Evolutionary conservation across 1,140 invertebrate species (phyloP).

Genomic region (Papilio polytes): DNA sequence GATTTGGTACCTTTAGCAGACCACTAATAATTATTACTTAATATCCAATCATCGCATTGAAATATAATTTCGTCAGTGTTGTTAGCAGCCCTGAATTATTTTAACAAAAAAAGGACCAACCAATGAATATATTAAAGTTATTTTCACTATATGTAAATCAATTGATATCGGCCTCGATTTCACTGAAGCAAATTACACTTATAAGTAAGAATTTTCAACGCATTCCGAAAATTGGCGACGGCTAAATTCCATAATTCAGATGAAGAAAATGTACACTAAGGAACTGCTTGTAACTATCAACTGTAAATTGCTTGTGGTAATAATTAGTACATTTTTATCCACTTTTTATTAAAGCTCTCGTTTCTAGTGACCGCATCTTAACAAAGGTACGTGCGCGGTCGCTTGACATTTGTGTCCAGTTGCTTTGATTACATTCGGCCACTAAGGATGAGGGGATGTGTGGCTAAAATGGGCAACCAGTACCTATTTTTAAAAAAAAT

Average conservation of each 20-base stretch:
- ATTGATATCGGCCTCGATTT: neutral
- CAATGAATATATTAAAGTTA: constrained; percentile 57
- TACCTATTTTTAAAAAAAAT: neutral
- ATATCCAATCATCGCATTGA: too few species aligned
- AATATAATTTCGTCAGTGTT: neutral
- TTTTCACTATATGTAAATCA: constrained; percentile 37
- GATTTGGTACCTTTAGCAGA: too few species aligned
- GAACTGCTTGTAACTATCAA: neutral
- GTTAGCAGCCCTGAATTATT: constrained; percentile 44
- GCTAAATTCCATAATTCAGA: neutral
- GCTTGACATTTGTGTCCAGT: constrained; percentile 56
- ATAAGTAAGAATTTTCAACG: neutral
- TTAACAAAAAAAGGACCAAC: constrained; percentile 42
- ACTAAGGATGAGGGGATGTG: constrained; percentile 45
- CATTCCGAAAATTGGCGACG: neutral
- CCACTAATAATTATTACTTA: too few species aligned
- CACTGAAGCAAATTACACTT: neutral
- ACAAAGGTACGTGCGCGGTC: constrained; percentile 46
- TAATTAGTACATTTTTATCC: too few species aligned
- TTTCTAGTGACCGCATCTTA: constrained; percentile 49
- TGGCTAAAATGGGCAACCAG: constrained; percentile 35
- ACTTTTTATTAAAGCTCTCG: neutral
- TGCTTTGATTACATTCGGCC: constrained; percentile 56
- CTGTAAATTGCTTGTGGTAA: too few species aligned
- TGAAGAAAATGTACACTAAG: neutral